Evolutionary conservation across 2,113 vertebrate genomes (phyloP), one percentile per base, ranked within the genome.

Genomic region (Phalacrocorax aristotelis): DNA sequence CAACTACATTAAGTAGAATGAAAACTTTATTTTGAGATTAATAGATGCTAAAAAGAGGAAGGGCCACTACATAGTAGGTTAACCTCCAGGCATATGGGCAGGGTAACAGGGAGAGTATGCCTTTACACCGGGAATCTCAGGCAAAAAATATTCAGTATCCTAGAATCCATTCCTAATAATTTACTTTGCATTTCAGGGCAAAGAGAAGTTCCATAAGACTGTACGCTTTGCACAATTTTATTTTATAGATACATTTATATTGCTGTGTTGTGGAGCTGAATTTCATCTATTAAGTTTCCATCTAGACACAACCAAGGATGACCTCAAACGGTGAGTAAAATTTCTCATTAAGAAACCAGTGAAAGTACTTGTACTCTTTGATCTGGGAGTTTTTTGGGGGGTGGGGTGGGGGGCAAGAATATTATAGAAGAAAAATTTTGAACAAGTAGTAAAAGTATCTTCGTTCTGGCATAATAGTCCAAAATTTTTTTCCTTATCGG

Each of bases 141-240:
- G n/a, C 11, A 60, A 89, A 88, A 92, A 69, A 3, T 51, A 32
- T 34, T 71, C 6, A 8, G 17, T 71, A 8, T 85, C 13, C 65
- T 91, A 38, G 22, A 87, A 65, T 66, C 25, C 29, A 46, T 87
- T 94, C 25, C 83, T 93, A 64, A 66, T 26, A 51, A 62, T 52
- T 38, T 66, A n/a, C 85, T 89, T 94, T 91, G 6, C 66, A n/a
- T 97, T 97, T 71, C 86, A 99, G 99, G 98, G 96, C n/a, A 95
- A 94, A 87, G 98, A 97, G 6, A 89, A 83, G n/a, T 98, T 99
- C 90, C 91, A 93, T 49, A 98, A 97, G 95, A 92, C 98, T 18
- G 87, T 98, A 40, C 88, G 69, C 26, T 96, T 95, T 30, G 98
- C 98, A 21, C 99, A 99, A 97, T 99, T 99, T 97, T 99, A 99